Evolutionary conservation across 2,113 vertebrate genomes (phyloP).

Genomic region (Misgurnus anguillicaudatus): DNA sequence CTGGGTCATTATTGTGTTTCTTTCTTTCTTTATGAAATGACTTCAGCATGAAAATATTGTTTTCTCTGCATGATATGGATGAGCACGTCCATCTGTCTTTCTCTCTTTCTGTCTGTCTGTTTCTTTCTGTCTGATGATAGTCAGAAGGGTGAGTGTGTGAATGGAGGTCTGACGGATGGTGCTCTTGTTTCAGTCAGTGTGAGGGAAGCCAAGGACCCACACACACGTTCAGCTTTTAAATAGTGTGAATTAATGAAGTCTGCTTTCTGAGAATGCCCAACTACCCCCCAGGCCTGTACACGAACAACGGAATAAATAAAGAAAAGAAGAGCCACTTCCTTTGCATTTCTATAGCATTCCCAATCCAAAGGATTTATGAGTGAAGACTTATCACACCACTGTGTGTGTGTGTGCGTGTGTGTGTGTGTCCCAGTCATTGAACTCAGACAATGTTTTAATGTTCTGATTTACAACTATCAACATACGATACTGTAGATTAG

Average conservation of each 20-base stretch:
- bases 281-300: constrained; percentile 59
- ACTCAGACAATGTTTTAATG: constrained; percentile 6
- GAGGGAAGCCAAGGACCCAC: constrained; percentile 24
- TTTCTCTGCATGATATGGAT: constrained; percentile 6
- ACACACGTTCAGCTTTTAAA: constrained; percentile 47
- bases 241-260: constrained; percentile 56
- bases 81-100: constrained; percentile 34
- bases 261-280: constrained; percentile 41
- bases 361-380: constrained; percentile 73
- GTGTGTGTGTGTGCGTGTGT: constrained; percentile 53
- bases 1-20: too few relatives aligned
- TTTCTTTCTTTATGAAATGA: background rate
- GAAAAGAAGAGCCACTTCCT: constrained; percentile 73
- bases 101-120: constrained; percentile 54
- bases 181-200: background rate
- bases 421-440: constrained; percentile 33
- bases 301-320: constrained; percentile 42
- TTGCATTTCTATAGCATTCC: constrained; percentile 73
- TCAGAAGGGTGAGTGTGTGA: constrained; percentile 27
- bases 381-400: constrained; percentile 69
- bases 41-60: constrained; percentile 29
- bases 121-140: background rate
- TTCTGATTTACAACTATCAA: background rate
- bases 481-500: constrained; percentile 64
- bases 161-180: constrained; percentile 23